phyloP scores from a whole-genome alignment of 2,888 invertebrate genomes.

The Agrenia bidenticulata region DNA sequence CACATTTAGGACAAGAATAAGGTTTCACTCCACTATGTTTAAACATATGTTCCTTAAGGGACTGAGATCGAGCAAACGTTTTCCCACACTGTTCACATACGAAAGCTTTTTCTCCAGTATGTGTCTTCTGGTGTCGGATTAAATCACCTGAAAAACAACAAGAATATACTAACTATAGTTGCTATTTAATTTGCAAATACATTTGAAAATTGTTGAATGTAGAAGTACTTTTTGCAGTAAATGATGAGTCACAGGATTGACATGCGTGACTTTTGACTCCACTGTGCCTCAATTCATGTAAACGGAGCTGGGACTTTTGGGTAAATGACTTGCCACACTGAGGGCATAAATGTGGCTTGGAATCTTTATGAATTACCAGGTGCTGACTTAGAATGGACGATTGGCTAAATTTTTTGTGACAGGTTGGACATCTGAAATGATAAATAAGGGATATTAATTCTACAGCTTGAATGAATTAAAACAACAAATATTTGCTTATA shows the following conservation, averaged over 20 bases:
- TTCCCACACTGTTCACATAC: slow-evolving; percentile 32
- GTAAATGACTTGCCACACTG: slow-evolving; percentile 31
- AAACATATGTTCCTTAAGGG: slow-evolving; percentile 23
- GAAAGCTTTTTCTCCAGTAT: slow-evolving; percentile 23
- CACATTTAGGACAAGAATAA: too few species aligned
- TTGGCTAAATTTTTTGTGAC: slow-evolving; percentile 18
- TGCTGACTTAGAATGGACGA: slow-evolving; percentile 25
- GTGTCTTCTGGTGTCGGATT: slow-evolving; percentile 29
- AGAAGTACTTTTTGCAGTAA: slow-evolving; percentile 25
- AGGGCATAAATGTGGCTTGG: slow-evolving; percentile 28
- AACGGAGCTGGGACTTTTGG: slow-evolving; percentile 24
- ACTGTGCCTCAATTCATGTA: slow-evolving; percentile 29
- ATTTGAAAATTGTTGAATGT: neutral
- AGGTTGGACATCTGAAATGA: slow-evolving; percentile 20
- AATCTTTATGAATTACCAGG: slow-evolving; percentile 18
- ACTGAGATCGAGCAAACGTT: slow-evolving; percentile 25
- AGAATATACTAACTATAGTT: neutral
- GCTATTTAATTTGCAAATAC: neutral
- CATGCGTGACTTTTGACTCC: slow-evolving; percentile 28
- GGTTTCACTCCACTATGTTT: too few species aligned
- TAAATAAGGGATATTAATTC: neutral
- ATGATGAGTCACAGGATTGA: slow-evolving; percentile 25
- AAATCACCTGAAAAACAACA: slow-evolving; percentile 25
- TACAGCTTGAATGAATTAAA: neutral
- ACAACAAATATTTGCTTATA: too few species aligned